Evolutionary conservation across 2,888 invertebrate species (phyloP), one percentile per base, ranked within the genome.

Genomic region (Tachina lurida): DNA sequence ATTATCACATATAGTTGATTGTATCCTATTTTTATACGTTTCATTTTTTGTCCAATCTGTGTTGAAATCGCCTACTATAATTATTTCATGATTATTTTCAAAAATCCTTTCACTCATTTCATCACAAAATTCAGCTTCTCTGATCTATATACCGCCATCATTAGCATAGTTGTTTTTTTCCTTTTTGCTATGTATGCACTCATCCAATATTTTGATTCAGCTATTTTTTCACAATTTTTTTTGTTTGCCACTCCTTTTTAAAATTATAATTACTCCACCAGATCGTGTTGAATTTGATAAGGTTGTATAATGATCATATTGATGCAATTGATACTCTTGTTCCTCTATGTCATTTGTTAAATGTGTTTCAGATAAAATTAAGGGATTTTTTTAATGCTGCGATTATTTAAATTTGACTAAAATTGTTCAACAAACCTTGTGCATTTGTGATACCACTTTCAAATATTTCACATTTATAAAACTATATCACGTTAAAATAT

Each of bases 141-240:
- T 9, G 65, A 65, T 45, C 47, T 65, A 22, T 47, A 65, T 15
- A 65, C 65, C 41, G 43, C 43, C 43, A 43, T 63, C 10, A 63
- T 22, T 65, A 65, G 3, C 5, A 47, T 22, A 19, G 5, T 45
- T n/a, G 7, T n/a, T 65, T 10, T 22, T 65, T 65, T 47, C 1
- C 7, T 7, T 31, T 31, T 31, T 31, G 31, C 31, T 7, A 31
- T 7, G 31, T 31, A 31, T 31, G 31, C 7, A 31, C 31, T 7
- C 5, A 65, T 47, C 47, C 65, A 65, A 65, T 65, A 65, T 65
- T 65, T 65, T 19, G 7, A 47, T 47, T 65, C 47, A 47, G 45
- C 47, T 19, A 65, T 19, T 47, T 47, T 65, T 65, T 45, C 45
- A 47, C 15, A 9, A 4, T 1, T 65, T 65, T 19, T 17, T 22